phyloP scores from a whole-genome alignment of 2,888 invertebrate species.

The Chelonus formosanus region DNA sequence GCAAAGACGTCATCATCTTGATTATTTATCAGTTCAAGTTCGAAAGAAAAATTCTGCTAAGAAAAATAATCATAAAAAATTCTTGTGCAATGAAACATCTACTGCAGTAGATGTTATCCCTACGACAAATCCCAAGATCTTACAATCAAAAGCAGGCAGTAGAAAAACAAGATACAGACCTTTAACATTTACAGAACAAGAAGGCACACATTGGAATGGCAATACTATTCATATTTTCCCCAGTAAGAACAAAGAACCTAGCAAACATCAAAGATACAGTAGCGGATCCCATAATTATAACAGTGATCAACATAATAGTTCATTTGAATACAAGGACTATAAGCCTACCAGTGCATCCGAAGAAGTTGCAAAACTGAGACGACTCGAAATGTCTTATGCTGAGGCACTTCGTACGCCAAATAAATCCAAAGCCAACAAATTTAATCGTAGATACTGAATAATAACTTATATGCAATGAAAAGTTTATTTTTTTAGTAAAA shows the following conservation, averaged over 20 bases:
- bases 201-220: slow-evolving; percentile 74
- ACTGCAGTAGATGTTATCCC: slow-evolving; percentile 65
- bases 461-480: not conserved
- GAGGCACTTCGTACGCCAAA: slow-evolving; percentile 81
- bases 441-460: slow-evolving; percentile 39
- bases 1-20: slow-evolving; percentile 74
- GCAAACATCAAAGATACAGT: slow-evolving; percentile 48
- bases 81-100: slow-evolving; percentile 39
- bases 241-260: slow-evolving; percentile 64
- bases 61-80: slow-evolving; percentile 66
- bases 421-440: slow-evolving; percentile 63
- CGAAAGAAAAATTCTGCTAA: slow-evolving; percentile 71
- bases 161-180: slow-evolving; percentile 69
- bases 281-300: slow-evolving; percentile 37
- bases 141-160: slow-evolving; percentile 68
- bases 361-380: slow-evolving; percentile 82
- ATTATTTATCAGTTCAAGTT: slow-evolving; percentile 75
- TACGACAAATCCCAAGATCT: slow-evolving; percentile 74
- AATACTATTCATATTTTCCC: slow-evolving; percentile 75
- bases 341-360: slow-evolving; percentile 81
- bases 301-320: slow-evolving; percentile 49
- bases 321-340: slow-evolving; percentile 63
- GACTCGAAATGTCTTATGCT: slow-evolving; percentile 85
- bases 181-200: slow-evolving; percentile 59
- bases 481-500: too few species aligned